Evolutionary conservation across 2,113 vertebrate genomes (phyloP).

Genomic region (Leptocoma aspasia): DNA sequence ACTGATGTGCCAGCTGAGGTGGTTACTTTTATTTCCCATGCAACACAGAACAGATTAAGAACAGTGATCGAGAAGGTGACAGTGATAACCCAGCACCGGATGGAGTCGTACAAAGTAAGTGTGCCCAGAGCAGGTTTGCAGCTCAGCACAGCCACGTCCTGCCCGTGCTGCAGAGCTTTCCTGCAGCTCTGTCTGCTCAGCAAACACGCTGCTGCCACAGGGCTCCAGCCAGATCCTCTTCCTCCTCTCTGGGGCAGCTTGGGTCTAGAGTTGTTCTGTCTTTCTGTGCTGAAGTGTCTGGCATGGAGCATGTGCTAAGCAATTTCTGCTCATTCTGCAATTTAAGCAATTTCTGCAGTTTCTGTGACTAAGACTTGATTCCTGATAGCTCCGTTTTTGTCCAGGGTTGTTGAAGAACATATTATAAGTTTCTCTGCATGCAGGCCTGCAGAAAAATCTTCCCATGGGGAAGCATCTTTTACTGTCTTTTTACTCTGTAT

Average conservation of each 20-base stretch:
- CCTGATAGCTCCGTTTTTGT: not conserved
- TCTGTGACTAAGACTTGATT: not conserved
- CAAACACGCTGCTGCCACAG: not conserved
- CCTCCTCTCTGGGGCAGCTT: not conserved
- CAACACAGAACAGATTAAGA: conserved; percentile 80
- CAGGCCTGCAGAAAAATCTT: no score
- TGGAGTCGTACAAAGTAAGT: conserved; percentile 83
- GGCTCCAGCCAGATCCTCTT: not conserved
- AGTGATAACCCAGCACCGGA: conserved; percentile 82
- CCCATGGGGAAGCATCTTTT: no score
- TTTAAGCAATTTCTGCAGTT: not conserved
- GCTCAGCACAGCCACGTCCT: accelerated
- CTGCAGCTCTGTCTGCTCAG: not conserved
- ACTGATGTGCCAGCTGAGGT: conserved; percentile 83
- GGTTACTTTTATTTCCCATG: conserved; percentile 85
- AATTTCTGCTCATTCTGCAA: not conserved
- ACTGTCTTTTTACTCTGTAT: no score
- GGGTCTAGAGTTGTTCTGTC: not conserved
- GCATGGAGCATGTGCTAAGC: not conserved
- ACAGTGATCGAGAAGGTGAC: conserved; percentile 85
- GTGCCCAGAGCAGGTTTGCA: not conserved
- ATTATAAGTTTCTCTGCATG: no score
- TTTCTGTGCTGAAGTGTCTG: not conserved
- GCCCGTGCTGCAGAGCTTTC: not conserved
- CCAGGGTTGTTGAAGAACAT: no score